Evolutionary conservation across 2,888 invertebrate genomes (phyloP).

Genomic region (Chelonus formosanus): DNA sequence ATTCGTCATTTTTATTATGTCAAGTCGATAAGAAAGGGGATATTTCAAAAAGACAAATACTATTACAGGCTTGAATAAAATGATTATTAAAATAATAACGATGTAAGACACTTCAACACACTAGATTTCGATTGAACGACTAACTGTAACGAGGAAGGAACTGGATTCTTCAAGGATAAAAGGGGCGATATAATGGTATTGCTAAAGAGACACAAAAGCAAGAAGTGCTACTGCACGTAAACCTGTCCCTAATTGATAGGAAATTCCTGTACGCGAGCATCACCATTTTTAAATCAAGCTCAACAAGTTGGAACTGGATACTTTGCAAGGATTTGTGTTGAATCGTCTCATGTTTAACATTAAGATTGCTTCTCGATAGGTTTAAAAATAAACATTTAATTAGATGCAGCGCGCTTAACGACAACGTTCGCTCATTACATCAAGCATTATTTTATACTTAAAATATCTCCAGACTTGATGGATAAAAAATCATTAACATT

Average conservation of each 20-base stretch:
- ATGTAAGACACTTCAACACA: conserved; percentile 17
- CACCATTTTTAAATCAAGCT: conserved; percentile 52
- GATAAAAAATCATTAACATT: neutral
- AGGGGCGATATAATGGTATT: conserved; percentile 29
- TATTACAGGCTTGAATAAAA: neutral
- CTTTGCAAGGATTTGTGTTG: conserved; percentile 53
- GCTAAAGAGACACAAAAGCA: conserved; percentile 17
- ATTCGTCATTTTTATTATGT: neutral
- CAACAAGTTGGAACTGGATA: conserved; percentile 58
- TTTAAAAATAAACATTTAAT: conserved; percentile 17
- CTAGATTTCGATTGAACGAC: conserved; percentile 42
- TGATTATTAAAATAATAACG: conserved; percentile 9
- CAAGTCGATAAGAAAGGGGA: neutral
- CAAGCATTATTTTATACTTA: neutral
- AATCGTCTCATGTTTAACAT: conserved; percentile 21
- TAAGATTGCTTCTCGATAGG: conserved; percentile 19
- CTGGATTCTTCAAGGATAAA: conserved; percentile 48
- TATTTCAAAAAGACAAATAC: neutral
- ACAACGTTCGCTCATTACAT: conserved; percentile 9
- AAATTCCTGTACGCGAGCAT: conserved; percentile 53
- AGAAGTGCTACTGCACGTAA: conserved; percentile 48
- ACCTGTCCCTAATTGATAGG: conserved; percentile 64
- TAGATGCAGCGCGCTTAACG: conserved; percentile 7
- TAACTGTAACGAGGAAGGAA: conserved; percentile 55
- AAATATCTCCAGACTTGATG: neutral